Percentiles rank a stretch among this genome's conserved stretches.
These are phyloP conservation scores for Caenorhabditis plicata DNA, from an alignment of 2,888 invertebrate species.

Conservation along the genomic window DNA sequence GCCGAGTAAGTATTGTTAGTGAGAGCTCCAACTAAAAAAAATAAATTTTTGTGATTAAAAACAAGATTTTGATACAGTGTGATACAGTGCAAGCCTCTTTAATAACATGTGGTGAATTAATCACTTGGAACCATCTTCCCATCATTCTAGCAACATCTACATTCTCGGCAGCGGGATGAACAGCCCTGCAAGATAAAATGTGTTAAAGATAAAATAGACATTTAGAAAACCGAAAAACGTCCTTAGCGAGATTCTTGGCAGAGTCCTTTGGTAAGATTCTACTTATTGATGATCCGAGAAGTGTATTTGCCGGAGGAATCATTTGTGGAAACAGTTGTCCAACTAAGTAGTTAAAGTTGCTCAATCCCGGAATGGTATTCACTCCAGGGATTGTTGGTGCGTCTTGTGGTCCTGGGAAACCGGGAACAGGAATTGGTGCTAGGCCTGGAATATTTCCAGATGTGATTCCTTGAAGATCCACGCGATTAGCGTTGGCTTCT, in stretches of 20 bases:
- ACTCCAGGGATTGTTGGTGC: conserved; percentile 65
- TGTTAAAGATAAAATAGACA: background rate
- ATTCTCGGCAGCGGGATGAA: conserved; percentile 65
- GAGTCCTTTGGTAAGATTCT: conserved; percentile 65
- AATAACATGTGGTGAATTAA: conserved; percentile 66
- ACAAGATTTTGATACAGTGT: conserved; percentile 52
- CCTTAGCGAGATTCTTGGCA: conserved; percentile 65
- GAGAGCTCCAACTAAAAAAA: conserved; percentile 64
- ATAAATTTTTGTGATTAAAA: background rate
- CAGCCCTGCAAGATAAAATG: conserved; percentile 44
- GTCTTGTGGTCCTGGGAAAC: conserved; percentile 63
- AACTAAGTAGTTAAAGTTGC: conserved; percentile 66
- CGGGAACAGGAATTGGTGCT: conserved; percentile 65
- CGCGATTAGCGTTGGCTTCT: conserved; percentile 54
- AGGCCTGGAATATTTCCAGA: conserved; percentile 60
- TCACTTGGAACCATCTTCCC: conserved; percentile 67
- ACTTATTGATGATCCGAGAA: conserved; percentile 65
- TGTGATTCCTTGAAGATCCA: conserved; percentile 59
- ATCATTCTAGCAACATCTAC: conserved; percentile 66
- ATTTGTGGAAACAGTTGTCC: conserved; percentile 66
- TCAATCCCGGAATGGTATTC: conserved; percentile 66
- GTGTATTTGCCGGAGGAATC: conserved; percentile 65
- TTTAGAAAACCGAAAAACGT: conserved; percentile 51
- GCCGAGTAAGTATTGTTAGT: conserved; percentile 66
- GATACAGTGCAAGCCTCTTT: conserved; percentile 66